Evolutionary conservation across 2,888 invertebrate genomes (phyloP), one percentile per base, ranked within the genome.

Genomic region (Caenorhabditis becei): DNA sequence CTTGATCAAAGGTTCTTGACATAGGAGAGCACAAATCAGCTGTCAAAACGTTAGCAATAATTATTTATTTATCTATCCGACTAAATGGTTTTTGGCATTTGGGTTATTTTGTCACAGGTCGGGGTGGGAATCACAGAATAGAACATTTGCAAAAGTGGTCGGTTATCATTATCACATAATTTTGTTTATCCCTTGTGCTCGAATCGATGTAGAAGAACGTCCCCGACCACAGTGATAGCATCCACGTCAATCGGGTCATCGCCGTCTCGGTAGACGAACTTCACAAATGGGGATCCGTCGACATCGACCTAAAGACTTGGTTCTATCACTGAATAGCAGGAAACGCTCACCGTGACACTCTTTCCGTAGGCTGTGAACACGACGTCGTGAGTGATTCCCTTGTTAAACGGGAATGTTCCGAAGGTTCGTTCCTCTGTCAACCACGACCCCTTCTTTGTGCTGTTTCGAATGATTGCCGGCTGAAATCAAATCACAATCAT

Each of bases 361-460:
- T 83, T 83, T 16, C 75, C 77, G n/a, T 81, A 82, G 4, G 87
- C 87, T 16, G 80, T 84, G 53, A 89, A 69, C 5, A 83, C 62
- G 18, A 89, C 41, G 63, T 89, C 89, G 35, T 86, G 86, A 2
- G 89, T 89, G 49, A 87, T 83, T 51, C 89, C 89, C 24, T 82
- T 82, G 51, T 37, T 63, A 77, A 89, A 89, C 28, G 89, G 89
- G 49, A 88, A 89, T 1, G 63, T 72, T 24, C 80, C 83, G 49
- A 86, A 81, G 7, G 79, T 75, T 10, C 88, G 80, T 53, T 89
- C 89, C 53, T 89, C 89, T 1, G 70, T 75, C 35, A 62, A 80
- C 89, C 89, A 89, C 41, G 37, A 51, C 16, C 84, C 81, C 37
- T 81, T 69, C 28, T 69, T 59, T 16, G 89, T 82, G 67, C 86